These are phyloP conservation scores for Bimastos eiseni DNA, from an alignment of 2,888 invertebrate genomes.

Conservation along the genomic window DNA sequence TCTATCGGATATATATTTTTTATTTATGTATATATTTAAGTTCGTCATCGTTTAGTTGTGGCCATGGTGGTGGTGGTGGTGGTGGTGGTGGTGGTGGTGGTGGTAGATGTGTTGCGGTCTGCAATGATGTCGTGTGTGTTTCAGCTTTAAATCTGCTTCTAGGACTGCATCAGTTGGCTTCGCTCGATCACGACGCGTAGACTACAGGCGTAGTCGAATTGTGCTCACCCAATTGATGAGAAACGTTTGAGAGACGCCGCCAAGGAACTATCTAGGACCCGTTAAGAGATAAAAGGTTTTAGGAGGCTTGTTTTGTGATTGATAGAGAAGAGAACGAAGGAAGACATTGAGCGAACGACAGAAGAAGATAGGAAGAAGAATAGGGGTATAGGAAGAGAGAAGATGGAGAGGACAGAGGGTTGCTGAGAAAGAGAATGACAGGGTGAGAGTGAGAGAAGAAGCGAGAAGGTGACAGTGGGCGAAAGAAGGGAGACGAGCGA, in stretches of 20 bases:
- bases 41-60: background rate
- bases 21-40: too few relatives aligned
- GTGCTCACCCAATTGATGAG: background rate
- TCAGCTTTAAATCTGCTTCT: background rate
- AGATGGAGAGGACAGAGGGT: background rate
- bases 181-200: background rate
- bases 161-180: background rate
- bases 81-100: background rate
- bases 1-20: too few relatives aligned
- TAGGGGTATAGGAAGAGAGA: background rate
- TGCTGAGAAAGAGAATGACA: too few relatives aligned
- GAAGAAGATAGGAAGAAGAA: background rate
- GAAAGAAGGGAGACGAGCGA: too few relatives aligned
- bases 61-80: background rate
- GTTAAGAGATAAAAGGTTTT: background rate
- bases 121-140: background rate
- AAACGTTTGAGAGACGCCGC: background rate
- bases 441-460: too few relatives aligned
- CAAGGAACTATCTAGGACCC: background rate
- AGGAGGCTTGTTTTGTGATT: background rate
- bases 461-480: too few relatives aligned
- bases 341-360: background rate
- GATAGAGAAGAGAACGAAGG: background rate
- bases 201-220: background rate
- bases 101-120: background rate